Conservation (phyloP, 2,888 invertebrate species). For the Philhelius pedissequus region DNA sequence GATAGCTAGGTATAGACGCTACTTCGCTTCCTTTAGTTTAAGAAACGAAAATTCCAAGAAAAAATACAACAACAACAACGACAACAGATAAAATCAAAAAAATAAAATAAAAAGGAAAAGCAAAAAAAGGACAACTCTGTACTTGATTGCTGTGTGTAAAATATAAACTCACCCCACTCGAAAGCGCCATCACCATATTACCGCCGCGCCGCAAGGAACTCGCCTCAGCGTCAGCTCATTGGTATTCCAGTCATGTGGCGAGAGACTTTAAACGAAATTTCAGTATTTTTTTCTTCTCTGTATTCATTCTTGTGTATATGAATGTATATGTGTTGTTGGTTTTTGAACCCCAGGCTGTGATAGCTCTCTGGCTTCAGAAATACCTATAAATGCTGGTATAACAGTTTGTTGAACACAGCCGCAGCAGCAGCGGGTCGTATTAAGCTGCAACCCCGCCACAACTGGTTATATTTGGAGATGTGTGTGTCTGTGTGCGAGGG, state of each 20-base stretch:
- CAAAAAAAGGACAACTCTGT: slow-evolving; percentile 61
- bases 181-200: slow-evolving; percentile 35
- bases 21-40: slow-evolving; percentile 44
- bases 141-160: slow-evolving; percentile 71
- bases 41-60: slow-evolving; percentile 4
- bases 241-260: slow-evolving; percentile 67
- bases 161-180: slow-evolving; percentile 69
- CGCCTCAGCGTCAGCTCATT: slow-evolving; percentile 57
- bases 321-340: too few species aligned
- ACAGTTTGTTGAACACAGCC: slow-evolving; percentile 62
- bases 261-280: slow-evolving; percentile 66
- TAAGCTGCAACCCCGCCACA: slow-evolving; percentile 45
- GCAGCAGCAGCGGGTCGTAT: slow-evolving; percentile 22
- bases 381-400: slow-evolving; percentile 51
- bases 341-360: slow-evolving; percentile 57
- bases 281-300: slow-evolving; percentile 38
- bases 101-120: slow-evolving; percentile 54
- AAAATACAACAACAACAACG: slow-evolving; percentile 11
- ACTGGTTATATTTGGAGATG: slow-evolving; percentile 9
- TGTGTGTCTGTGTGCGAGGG: slow-evolving; percentile 24
- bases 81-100: slow-evolving; percentile 46
- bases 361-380: slow-evolving; percentile 1
- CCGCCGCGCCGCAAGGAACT: slow-evolving; percentile 53
- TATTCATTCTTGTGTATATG: neutral
- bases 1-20: too few species aligned